Evolutionary conservation across 2,113 vertebrate genomes (phyloP), one percentile per base, ranked within the genome.

Genomic region (Rutilus rutilus): DNA sequence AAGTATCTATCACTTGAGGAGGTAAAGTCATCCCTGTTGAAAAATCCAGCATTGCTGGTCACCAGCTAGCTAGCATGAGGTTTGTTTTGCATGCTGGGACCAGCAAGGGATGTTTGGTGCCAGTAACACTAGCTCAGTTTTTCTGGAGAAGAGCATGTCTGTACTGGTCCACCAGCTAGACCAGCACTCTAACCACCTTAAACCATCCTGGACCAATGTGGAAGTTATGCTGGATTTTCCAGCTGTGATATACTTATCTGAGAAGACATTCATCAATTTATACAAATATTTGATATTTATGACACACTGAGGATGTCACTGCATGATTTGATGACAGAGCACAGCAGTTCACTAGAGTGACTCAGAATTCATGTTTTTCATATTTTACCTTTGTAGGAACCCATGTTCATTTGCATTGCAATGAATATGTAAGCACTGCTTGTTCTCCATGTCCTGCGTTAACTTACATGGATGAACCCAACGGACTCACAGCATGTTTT

Each of bases 401-500:
- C n/a, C 27, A 2, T 76, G 89, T 90, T 6, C 3, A 39, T 27
- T 57, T 10, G 25, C 67, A 87, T 30, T 90, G 89, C 27, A 84
- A 57, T 27, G 50, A 33, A 27, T 15, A 17, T 7, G 36, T 3
- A 5, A 67, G 45, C 11, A 88, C 85, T 4, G 17, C 6, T 5
- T 90, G 89, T 25, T 14, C 15, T 30, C 76, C 85, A 3, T 90
- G 89, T 71, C 11, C n/a, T 59, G 42, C 17, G 33, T 39, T 2
- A 33, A 83, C 87, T 6, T 90, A 42, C 39, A 50, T n/a, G 6
- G 59, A 83, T 21, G 21, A 85, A 12, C 87, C 83, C 60, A 88
- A 81, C 39, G 59, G 25, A 2, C 47, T 67, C 2, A 21, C 7
- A 19, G 6, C 47, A 8, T 90, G 89, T 15, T 33, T 36, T 1